Base-by-base conservation (phyloP, 2,113 vertebrate genomes). In the Callopanchax toddi region DNA sequence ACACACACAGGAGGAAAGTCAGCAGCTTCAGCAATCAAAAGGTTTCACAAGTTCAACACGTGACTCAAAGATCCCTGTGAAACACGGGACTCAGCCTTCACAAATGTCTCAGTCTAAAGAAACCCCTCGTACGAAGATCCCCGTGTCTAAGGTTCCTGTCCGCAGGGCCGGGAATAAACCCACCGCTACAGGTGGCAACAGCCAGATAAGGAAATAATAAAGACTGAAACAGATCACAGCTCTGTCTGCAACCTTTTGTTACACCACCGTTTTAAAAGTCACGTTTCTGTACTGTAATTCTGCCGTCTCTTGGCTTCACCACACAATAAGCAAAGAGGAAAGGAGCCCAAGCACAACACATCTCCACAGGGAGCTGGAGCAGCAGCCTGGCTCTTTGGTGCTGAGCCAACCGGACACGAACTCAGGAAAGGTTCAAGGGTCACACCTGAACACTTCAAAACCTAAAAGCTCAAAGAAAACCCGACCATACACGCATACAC, bases 51-150 rank as follows among this genome's bases (percentile, higher is more conserved):
- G 93, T 72, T 65, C 90, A 60, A 67, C 86, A 26, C 95, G 95
- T 88, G 96, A 97, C 79, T 98, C 96, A 32, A 98, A 94, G 85
- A 98, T 99, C 84, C 96, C 97, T 0, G 92, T 98, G 79, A 99
- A 98, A 87, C 95, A 95, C 18, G 75, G 82, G 45, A 48, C 81
- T 63, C 81, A 90, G 84, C 72, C 91, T 0, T 86, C 82, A 52
- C 93, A 94, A 61, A 92, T 92, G 80, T 92, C 93, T 29, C 91
- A 92, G 62, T 86, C 90, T 71, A 94, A 93, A 91, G 95, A 98
- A 67, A 79, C 93, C 36, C 90, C 92, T 75, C 95, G 95, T 91
- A 96, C 97, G 63, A 99, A 97, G 93, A 99, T 99, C 74, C 97
- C 97, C 0, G 93, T 98, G 60, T 97, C 97, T 62, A 98, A 96